Base-by-base conservation (phyloP, 2,888 invertebrate genomes). In the Agelastica alni region DNA sequence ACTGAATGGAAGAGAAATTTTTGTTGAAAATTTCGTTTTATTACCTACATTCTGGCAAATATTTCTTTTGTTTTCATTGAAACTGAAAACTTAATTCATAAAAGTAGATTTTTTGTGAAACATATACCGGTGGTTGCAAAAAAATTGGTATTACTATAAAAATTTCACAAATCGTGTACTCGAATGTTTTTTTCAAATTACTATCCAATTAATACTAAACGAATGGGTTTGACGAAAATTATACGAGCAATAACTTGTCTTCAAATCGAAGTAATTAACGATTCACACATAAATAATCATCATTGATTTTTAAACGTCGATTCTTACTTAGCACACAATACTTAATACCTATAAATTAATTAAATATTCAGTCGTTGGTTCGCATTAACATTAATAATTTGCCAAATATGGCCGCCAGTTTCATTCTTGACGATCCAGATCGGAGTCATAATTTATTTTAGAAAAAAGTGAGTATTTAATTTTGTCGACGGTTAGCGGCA, bases 321-420 rank as follows among this genome's bases (percentile, higher is more conserved):
- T 39, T 39, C 58, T 53, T 60, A 56, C 51, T 60, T 60, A 58
- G 63, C 65, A 66, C 64, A 66, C 65, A 66, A 66, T 66, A 62
- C 60, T 61, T 53, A 58, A 53, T 56, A 59, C 59, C 59, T 59
- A 62, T 64, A 64, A 64, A 62, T 65, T 65, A 62, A 64, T 63
- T 59, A 62, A 46, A 51, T 49, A 59, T 58, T 58, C 56, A 41
- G 56, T 36, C 39, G 54, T 56, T 52, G 64, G 58, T 60, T 61
- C 61, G 42, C 44, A 58, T 60, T 60, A 60, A 51, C 60, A 60
- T 60, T 52, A 56, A 60, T 60, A 56, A 60, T 58, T 58, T 44
- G 53, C 60, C 56, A 39, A 60, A 60, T 60, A 60, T 56, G 56
- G 58, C 28, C 18, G 31, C 13, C 37, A 18, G 51, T 43, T 44